phyloP scores from a whole-genome alignment of 2,797 vertebrate genomes.

The Lacerta bilineata region DNA sequence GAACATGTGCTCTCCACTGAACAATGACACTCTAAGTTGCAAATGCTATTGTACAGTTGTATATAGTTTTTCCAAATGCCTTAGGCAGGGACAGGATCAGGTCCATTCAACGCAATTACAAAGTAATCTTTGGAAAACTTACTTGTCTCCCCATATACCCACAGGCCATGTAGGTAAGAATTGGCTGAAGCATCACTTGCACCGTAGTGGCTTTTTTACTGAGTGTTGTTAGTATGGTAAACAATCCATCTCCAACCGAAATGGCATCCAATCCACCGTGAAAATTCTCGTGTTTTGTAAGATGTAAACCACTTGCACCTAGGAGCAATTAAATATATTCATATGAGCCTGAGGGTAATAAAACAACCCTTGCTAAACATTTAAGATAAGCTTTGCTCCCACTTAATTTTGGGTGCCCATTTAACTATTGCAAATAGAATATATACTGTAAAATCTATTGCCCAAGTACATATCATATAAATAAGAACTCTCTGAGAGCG shows the following conservation, averaged over 20 bases:
- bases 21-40: no score
- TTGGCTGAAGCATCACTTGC: slow-evolving; percentile 98
- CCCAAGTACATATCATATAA: neutral
- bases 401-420: neutral
- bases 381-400: neutral
- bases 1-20: no score
- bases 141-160: slow-evolving; percentile 99
- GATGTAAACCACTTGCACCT: slow-evolving; percentile 98
- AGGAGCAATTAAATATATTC: slow-evolving; percentile 48
- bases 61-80: neutral
- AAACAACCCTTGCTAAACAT: neutral
- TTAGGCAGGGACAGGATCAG: neutral
- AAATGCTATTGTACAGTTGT: neutral
- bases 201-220: slow-evolving; percentile 97
- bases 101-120: neutral
- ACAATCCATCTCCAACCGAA: slow-evolving; percentile 97
- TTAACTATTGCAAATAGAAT: neutral
- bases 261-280: slow-evolving; percentile 98
- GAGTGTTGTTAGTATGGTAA: slow-evolving; percentile 97
- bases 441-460: neutral
- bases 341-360: slow-evolving; percentile 39
- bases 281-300: slow-evolving; percentile 99
- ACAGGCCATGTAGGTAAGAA: slow-evolving; percentile 99
- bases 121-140: slow-evolving; percentile 59
- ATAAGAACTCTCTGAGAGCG: neutral